Percentiles rank a stretch among this genome's conserved stretches.
Evolutionary conservation across 2,888 invertebrate species (phyloP).

Genomic region (Eupeodes luniger): DNA sequence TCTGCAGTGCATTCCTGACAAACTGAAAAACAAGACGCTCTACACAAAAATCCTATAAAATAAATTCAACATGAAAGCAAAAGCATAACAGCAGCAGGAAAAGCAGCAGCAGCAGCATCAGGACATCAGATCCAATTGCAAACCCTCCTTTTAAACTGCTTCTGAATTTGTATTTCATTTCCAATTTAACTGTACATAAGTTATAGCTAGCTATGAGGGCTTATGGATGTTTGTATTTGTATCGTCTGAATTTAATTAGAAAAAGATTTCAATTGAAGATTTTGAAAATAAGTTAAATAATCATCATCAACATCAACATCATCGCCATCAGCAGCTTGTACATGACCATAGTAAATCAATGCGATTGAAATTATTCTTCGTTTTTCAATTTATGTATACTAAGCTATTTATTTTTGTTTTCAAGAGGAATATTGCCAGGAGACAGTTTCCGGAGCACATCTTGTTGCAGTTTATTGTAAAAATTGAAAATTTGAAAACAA

Average conservation of each 20-base stretch:
- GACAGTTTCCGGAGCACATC: too few relatives aligned
- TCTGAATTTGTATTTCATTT: neutral
- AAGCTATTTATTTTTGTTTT: too few relatives aligned
- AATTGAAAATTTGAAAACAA: too few relatives aligned
- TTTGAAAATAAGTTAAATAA: conserved; percentile 4
- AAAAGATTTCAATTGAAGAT: conserved; percentile 14
- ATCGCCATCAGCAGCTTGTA: neutral
- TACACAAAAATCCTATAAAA: neutral
- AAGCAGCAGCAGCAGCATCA: neutral
- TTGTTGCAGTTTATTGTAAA: too few relatives aligned
- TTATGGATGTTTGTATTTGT: neutral
- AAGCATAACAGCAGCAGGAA: neutral
- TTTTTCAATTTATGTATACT: neutral
- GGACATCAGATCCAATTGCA: neutral
- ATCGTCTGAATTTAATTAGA: conserved; percentile 14
- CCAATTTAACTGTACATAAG: neutral
- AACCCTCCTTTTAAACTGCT: neutral
- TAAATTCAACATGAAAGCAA: conserved; percentile 18
- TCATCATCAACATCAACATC: neutral
- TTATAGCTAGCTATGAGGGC: neutral
- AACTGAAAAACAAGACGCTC: neutral
- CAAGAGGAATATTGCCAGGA: too few relatives aligned
- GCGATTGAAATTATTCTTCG: neutral
- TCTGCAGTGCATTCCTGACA: neutral
- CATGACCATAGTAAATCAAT: neutral